These are phyloP conservation scores for Scaptomyza reducta DNA, from an alignment of 2,888 invertebrate genomes.

Conservation along the genomic window DNA sequence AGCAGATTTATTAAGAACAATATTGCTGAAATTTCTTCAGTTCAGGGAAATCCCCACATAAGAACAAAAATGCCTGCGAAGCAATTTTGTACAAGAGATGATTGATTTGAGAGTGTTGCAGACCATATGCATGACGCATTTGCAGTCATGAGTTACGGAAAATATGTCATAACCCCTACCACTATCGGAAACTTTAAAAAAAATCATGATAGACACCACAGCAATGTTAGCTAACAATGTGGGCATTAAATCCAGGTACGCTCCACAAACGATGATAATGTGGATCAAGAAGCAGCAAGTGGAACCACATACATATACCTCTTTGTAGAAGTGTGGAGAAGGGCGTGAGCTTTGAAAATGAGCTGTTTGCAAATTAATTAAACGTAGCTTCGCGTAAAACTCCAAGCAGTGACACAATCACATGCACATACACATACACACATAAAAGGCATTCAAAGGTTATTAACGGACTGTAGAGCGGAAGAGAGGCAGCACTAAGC, in stretches of 20 bases:
- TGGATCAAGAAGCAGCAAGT: constrained; percentile 14
- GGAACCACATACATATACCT: background rate
- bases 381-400: constrained; percentile 25
- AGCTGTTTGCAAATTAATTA: constrained; percentile 45
- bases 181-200: constrained; percentile 42
- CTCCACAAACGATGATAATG: constrained; percentile 24
- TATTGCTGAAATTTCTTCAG: background rate
- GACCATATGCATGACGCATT: constrained; percentile 39
- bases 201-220: background rate
- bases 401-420: constrained; percentile 5
- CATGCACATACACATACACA: constrained; percentile 9
- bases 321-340: background rate
- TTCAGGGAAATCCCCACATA: constrained; percentile 28
- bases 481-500: constrained; percentile 31
- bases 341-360: constrained; percentile 18
- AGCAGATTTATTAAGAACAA: constrained; percentile 5
- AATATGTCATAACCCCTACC: constrained; percentile 18
- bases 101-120: constrained; percentile 4
- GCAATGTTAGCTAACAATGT: constrained; percentile 35
- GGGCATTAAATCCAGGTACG: constrained; percentile 16
- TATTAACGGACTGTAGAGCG: constrained; percentile 53
- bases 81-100: constrained; percentile 1
- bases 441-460: constrained; percentile 56
- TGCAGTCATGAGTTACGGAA: constrained; percentile 29
- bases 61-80: background rate